Percentiles rank a stretch among this genome's conserved stretches.
phyloP scores from a whole-genome alignment of 2,797 vertebrate genomes.

The Clarias laeviceps region DNA sequence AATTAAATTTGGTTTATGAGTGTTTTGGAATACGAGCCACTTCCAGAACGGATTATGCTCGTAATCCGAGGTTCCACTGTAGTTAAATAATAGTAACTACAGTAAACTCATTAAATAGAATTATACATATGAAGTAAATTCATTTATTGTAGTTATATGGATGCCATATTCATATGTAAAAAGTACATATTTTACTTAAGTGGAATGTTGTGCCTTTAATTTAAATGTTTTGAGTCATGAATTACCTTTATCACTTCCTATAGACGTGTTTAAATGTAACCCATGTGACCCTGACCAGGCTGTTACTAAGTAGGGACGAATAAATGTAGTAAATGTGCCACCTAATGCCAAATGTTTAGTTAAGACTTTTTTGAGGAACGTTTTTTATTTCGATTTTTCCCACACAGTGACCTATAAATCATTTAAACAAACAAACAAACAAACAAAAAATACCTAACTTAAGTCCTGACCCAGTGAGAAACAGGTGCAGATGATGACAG shows the following conservation, averaged over 20 bases:
- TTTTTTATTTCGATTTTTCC: no score
- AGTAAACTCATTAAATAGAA: neutral
- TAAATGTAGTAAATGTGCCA: neutral
- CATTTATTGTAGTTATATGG: neutral
- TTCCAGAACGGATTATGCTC: no score
- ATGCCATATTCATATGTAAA: neutral
- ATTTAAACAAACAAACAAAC: no score
- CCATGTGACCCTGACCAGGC: neutral
- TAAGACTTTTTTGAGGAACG: no score
- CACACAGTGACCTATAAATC: no score
- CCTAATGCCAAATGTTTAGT: neutral
- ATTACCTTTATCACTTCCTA: neutral
- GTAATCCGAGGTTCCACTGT: no score
- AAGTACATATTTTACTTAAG: neutral
- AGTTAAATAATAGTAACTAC: neutral
- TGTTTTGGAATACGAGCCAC: no score
- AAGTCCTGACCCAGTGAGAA: no score
- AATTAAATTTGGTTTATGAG: no score
- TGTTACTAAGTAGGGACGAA: neutral
- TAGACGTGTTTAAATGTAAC: neutral
- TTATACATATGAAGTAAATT: neutral
- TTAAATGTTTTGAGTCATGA: neutral
- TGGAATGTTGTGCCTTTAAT: neutral
- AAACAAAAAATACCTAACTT: no score
- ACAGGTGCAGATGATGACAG: no score